Evolutionary conservation across 1,140 invertebrate genomes (phyloP).

Genomic region (Vanessa atalanta): DNA sequence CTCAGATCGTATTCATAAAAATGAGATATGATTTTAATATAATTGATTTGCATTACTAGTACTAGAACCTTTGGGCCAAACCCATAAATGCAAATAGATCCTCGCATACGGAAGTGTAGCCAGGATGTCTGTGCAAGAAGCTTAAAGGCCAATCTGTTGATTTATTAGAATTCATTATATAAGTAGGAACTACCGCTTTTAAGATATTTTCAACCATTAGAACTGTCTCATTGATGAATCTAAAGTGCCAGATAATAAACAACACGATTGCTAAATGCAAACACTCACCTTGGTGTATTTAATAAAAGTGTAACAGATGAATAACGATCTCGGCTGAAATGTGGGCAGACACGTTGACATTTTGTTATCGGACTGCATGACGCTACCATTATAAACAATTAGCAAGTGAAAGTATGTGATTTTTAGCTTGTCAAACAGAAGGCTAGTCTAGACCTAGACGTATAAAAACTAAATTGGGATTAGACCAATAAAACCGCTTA

Average conservation of each 20-base stretch:
- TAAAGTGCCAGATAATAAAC: constrained; percentile 53
- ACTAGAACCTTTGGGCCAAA: constrained; percentile 32
- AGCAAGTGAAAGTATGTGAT: constrained; percentile 69
- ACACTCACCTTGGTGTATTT: constrained; percentile 55
- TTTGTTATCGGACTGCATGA: constrained; percentile 64
- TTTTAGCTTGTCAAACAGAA: constrained; percentile 58
- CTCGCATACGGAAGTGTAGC: constrained; percentile 34
- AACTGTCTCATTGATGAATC: constrained; percentile 46
- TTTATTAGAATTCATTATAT: constrained; percentile 32
- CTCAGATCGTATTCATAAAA: too few species aligned
- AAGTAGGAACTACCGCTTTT: constrained; percentile 34
- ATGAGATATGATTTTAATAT: constrained; percentile 19
- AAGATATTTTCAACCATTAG: constrained; percentile 25
- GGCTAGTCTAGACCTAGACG: constrained; percentile 58
- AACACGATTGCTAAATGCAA: constrained; percentile 59
- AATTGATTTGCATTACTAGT: constrained; percentile 14
- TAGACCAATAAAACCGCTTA: constrained; percentile 74
- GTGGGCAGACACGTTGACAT: constrained; percentile 73
- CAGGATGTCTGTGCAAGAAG: constrained; percentile 34
- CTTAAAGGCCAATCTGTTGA: constrained; percentile 39
- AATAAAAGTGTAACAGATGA: constrained; percentile 52
- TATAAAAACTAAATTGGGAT: constrained; percentile 76
- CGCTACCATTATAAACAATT: constrained; percentile 72
- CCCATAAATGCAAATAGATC: constrained; percentile 37
- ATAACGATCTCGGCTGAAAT: constrained; percentile 57